These are phyloP conservation scores for Lanius ludovicianus DNA, from an alignment of 2,113 vertebrate species.

Conservation along the genomic window DNA sequence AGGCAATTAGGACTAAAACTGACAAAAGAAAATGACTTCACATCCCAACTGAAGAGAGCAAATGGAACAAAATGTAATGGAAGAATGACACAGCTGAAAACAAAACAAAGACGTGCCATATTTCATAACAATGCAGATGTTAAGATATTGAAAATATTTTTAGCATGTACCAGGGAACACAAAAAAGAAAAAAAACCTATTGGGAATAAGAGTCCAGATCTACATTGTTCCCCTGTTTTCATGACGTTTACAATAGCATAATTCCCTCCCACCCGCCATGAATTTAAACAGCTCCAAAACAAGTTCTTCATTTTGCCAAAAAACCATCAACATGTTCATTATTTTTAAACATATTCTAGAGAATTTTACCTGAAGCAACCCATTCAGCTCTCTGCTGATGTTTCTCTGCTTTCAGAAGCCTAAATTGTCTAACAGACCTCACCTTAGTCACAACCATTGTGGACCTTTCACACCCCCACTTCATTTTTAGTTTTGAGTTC, in stretches of 20 bases:
- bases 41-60: slow-evolving; percentile 28
- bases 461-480: background rate
- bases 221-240: slow-evolving; percentile 16
- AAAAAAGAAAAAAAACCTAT: background rate
- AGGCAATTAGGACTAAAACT: background rate
- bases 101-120: slow-evolving; percentile 56
- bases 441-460: background rate
- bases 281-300: slow-evolving; percentile 1
- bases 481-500: background rate
- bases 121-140: slow-evolving; percentile 52
- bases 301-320: background rate
- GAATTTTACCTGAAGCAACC: background rate
- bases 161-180: slow-evolving; percentile 27
- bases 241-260: background rate
- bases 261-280: background rate
- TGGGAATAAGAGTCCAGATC: slow-evolving; percentile 27
- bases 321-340: background rate
- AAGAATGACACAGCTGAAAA: slow-evolving; percentile 52
- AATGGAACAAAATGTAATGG: slow-evolving; percentile 40
- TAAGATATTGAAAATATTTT: slow-evolving; percentile 59
- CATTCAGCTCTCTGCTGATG: background rate
- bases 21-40: slow-evolving; percentile 52
- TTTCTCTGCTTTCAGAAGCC: background rate
- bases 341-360: background rate
- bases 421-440: background rate